These are phyloP conservation scores for Cremastinae sp. DNA, from an alignment of 2,888 invertebrate species.

Conservation along the genomic window DNA sequence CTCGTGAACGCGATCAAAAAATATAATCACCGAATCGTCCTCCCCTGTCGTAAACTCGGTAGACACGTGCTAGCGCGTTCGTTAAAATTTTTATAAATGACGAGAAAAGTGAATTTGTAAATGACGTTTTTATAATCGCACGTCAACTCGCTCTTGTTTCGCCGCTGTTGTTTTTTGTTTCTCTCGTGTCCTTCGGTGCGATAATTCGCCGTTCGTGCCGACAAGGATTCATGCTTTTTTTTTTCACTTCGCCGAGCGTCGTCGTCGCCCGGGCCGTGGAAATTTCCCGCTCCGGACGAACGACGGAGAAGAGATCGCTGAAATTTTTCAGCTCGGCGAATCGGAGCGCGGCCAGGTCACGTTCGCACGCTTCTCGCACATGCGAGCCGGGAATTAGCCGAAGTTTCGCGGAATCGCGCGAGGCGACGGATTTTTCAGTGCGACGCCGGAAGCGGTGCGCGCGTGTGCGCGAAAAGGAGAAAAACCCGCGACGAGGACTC, in stretches of 20 bases:
- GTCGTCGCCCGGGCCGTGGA: too few relatives aligned
- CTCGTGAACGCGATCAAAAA: not conserved
- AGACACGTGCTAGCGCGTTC: not conserved
- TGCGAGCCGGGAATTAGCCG: too few relatives aligned
- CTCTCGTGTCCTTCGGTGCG: not conserved
- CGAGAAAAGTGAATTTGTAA: not conserved
- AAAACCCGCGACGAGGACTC: constrained; percentile 6
- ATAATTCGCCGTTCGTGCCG: too few relatives aligned
- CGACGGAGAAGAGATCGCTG: not conserved
- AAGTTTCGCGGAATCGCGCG: too few relatives aligned
- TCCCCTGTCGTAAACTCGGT: not conserved
- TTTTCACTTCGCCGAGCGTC: too few relatives aligned
- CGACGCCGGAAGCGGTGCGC: constrained; percentile 12
- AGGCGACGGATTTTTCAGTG: not conserved
- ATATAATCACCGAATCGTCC: not conserved
- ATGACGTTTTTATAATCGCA: not conserved
- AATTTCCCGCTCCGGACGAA: too few relatives aligned
- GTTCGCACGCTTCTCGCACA: too few relatives aligned
- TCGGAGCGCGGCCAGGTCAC: not conserved
- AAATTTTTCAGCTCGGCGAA: too few relatives aligned
- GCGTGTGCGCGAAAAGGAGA: not conserved
- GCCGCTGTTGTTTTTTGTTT: too few relatives aligned
- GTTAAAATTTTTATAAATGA: not conserved
- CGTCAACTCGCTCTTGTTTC: not conserved
- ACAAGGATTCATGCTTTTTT: too few relatives aligned